phyloP scores from a whole-genome alignment of 1,140 invertebrate genomes.

The Drosophila auraria region DNA sequence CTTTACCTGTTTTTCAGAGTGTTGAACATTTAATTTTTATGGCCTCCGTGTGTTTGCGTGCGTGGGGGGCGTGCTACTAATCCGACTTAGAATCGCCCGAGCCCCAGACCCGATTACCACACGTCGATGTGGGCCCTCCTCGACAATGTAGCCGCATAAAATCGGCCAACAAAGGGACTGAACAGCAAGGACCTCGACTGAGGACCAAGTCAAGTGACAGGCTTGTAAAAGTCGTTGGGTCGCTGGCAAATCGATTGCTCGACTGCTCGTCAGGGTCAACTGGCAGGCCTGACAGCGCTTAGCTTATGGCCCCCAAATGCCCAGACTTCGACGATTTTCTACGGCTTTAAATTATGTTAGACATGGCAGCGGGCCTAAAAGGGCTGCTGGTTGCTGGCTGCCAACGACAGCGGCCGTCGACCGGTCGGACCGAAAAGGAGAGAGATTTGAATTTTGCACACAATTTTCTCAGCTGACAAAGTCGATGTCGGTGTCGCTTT shows the following conservation, averaged over 20 bases:
- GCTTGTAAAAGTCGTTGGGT: constrained; percentile 64
- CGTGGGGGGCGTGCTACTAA: constrained; percentile 49
- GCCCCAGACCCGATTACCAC: constrained; percentile 47
- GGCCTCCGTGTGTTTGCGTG: constrained; percentile 21
- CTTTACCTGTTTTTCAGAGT: not conserved
- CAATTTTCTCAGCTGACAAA: constrained; percentile 58
- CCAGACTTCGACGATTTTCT: constrained; percentile 34
- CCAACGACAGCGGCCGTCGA: constrained; percentile 37
- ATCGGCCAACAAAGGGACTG: constrained; percentile 31
- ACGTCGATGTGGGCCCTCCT: constrained; percentile 43
- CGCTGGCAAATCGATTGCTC: constrained; percentile 71
- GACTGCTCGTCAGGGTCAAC: constrained; percentile 75
- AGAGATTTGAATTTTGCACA: constrained; percentile 79
- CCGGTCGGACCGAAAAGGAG: constrained; percentile 24
- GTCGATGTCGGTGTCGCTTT: constrained; percentile 39
- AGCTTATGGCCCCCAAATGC: constrained; percentile 61
- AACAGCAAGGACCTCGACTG: not conserved
- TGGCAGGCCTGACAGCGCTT: constrained; percentile 68
- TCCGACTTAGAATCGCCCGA: constrained; percentile 44
- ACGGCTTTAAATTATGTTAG: constrained; percentile 80
- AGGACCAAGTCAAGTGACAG: constrained; percentile 65
- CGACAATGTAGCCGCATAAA: constrained; percentile 46
- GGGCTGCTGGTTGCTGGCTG: constrained; percentile 34
- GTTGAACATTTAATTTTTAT: constrained; percentile 39
- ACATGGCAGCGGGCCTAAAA: constrained; percentile 66